Evolutionary conservation across 2,888 invertebrate species (phyloP), one percentile per base, ranked within the genome.

Genomic region (Plusia festucae): DNA sequence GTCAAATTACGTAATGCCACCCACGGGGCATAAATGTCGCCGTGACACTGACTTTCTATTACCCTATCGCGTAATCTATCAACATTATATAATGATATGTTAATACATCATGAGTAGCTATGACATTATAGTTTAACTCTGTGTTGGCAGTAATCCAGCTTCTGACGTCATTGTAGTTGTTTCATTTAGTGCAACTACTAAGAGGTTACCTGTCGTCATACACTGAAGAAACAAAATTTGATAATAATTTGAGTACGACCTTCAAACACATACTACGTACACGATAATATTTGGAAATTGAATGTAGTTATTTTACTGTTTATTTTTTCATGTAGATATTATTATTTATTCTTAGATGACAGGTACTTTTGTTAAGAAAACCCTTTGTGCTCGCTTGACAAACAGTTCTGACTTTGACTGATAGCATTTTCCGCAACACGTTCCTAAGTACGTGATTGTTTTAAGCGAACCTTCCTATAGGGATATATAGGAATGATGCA

Each of bases 101-200:
- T 53, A 51, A 60, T 54, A 54, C 51, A 63, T 51, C 13, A 34
- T 49, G 46, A 11, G 40, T 40, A n/a, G 11, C 11, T 49, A 49
- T 3, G 44, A 0, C 27, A 51, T 53, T 68, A 61, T 51, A 60
- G 16, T 30, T 57, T 34, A 15, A 0, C 40, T 32, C 16, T 49
- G 24, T 6, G 20, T 64, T 73, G 78, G 75, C 78, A 58, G 32
- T 8, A 44, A 9, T 46, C 60, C 62, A 61, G 65, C 44, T 56
- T 57, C 34, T 34, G 34, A 61, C 52, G 64, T 51, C 60, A 73
- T n/a, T 9, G 11, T 24, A 16, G 1, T 13, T 8, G 2, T 51
- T 24, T 40, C 20, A 46, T 32, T 44, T 22, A n/a, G n/a, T n/a
- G 49, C 11, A 34, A 11, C 34, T 2, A 15, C 34, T 16, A 34